These are phyloP conservation scores for Danaus melanippus DNA, from an alignment of 1,140 invertebrate genomes.

Conservation along the genomic window DNA sequence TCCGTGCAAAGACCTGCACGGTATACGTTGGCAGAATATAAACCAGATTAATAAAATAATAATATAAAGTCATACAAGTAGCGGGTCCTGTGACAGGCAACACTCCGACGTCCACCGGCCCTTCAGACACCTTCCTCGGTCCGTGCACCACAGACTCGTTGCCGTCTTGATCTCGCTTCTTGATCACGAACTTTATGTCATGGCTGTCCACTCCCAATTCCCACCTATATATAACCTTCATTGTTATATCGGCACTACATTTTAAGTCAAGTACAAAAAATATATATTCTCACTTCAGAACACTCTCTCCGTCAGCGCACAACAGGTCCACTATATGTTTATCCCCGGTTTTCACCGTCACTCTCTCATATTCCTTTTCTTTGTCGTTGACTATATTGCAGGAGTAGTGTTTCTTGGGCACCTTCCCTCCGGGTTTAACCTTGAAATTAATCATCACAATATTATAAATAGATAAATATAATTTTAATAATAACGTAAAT, in stretches of 20 bases:
- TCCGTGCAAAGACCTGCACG: no score
- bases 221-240: constrained; percentile 76
- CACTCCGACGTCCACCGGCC: constrained; percentile 84
- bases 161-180: constrained; percentile 76
- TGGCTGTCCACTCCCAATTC: constrained; percentile 89
- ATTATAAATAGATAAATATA: background rate
- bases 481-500: background rate
- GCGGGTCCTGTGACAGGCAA: constrained; percentile 81
- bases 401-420: constrained; percentile 82
- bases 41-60: constrained; percentile 2
- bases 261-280: background rate
- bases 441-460: constrained; percentile 36
- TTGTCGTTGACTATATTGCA: constrained; percentile 71
- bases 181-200: constrained; percentile 91
- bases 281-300: constrained; percentile 74
- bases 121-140: constrained; percentile 81
- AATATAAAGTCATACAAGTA: constrained; percentile 79
- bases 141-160: constrained; percentile 77
- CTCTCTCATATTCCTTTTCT: constrained; percentile 75
- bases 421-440: constrained; percentile 78
- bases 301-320: constrained; percentile 75
- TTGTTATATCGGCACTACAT: no score
- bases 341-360: constrained; percentile 82
- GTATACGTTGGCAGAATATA: no score
- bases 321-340: constrained; percentile 79